Base-by-base conservation (phyloP, 92 coral and sea anemone genomes). In the Scolanthus callimorphus region DNA sequence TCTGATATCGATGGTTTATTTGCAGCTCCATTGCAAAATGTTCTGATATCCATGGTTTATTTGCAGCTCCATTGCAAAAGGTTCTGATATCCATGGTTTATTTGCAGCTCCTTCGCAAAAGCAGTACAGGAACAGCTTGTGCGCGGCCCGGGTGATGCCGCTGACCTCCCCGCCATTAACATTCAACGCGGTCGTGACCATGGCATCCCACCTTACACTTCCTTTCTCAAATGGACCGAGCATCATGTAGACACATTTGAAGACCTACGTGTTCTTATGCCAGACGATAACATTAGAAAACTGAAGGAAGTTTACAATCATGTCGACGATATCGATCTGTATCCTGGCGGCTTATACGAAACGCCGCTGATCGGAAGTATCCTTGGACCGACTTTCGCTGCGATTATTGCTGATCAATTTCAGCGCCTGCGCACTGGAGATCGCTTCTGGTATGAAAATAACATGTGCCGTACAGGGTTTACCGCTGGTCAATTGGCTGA, bases 171-270 rank as follows among this genome's bases (percentile, higher is more conserved):
- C 17, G 98, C 98, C 29, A 78, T 92, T 8, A 92, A 92, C 61
- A 88, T 92, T 60, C 94, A 92, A 55, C 77, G 98, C 25, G 91
- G 96, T 22, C 78, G 98, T 31, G 98, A 92, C 80, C 98, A 92
- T 60, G 98, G 94, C 58, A 69, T 92, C 80, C 98, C 98, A 29
- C 90, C 96, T 21, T 92, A 92, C 84, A 88, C 88, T 52, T 83
- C 78, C 20, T 92, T 94, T 92, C 81, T 96, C 13, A 78, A 53
- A n/a, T 66, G 84, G 74, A 81, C n/a, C n/a, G n/a, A n/a, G n/a
- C n/a, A n/a, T n/a, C n/a, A n/a, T n/a, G n/a, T n/a, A n/a, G n/a
- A n/a, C n/a, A n/a, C n/a, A n/a, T n/a, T n/a, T n/a, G n/a, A n/a
- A n/a, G n/a, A n/a, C n/a, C n/a, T n/a, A n/a, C n/a, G n/a, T n/a